Base-by-base conservation (phyloP, 2,888 invertebrate genomes). In the Hydrotaea diabolus region DNA sequence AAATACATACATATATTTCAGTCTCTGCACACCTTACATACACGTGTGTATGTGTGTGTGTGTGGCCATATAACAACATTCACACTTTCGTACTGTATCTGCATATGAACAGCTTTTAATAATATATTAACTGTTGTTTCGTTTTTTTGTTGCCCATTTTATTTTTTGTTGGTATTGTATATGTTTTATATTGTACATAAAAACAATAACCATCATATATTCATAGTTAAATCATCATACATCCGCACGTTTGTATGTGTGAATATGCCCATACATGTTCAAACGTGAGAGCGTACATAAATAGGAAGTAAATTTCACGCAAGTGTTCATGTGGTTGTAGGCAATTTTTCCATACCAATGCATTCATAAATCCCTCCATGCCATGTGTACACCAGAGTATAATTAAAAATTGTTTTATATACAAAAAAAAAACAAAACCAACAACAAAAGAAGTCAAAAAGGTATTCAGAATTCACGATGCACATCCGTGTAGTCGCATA, bases 341-440 rank as follows among this genome's bases (percentile, higher is more conserved):
- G 31, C 8, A 59, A 59, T 23, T 15, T 59, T 4, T 62, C 11
- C 46, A 53, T 43, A 57, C 21, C 39, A 55, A 39, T 79, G 31
- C 39, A 71, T 76, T 23, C 43, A 59, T 69, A 73, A 83, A 66
- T 77, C 62, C 62, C 74, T 43, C 23, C 17, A n/a, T n/a, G 71
- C 73, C 49, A 62, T 73, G 69, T 77, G 69, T 77, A 74, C 80
- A 62, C 74, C 11, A 23, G 83, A 77, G 83, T 77, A 77, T 83
- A 77, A 83, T 83, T 83, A 80, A 80, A 31, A 80, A 69, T 64
- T 74, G 69, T 80, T 80, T 83, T 71, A 74, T 77, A 77, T 83
- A 69, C 17, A 69, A 26, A 46, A 59, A 36, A 46, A 69, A 31
- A 76, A 19, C 15, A 23, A n/a, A 77, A 46, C 36, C 19, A 2